These are phyloP conservation scores for Eospalax fontanierii DNA, from an alignment of 2,797 vertebrate species.

Conservation along the genomic window DNA sequence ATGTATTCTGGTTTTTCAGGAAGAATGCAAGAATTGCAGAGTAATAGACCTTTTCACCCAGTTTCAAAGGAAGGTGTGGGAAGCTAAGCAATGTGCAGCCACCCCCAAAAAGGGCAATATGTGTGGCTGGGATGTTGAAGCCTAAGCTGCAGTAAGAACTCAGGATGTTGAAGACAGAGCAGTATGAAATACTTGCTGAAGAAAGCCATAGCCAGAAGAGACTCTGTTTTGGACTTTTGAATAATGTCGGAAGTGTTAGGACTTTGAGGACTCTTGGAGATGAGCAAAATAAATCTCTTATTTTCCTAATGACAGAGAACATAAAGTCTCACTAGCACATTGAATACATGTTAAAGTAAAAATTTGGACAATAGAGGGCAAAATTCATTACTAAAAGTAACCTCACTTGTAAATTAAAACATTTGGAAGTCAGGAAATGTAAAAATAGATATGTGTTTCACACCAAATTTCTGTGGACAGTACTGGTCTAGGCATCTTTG, in stretches of 20 bases:
- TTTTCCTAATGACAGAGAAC: background rate
- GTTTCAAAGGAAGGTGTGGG: background rate
- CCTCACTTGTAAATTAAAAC: conserved; percentile 21
- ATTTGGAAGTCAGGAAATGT: background rate
- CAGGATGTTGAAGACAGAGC: background rate
- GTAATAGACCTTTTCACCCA: background rate
- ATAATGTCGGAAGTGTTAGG: background rate
- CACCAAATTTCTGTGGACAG: background rate
- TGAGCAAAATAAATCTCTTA: background rate
- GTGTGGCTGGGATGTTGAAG: background rate
- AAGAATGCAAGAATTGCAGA: background rate
- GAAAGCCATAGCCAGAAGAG: background rate
- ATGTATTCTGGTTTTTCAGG: too few relatives aligned
- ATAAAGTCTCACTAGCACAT: background rate
- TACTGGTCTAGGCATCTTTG: background rate
- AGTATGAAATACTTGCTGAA: background rate
- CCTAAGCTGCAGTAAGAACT: too few relatives aligned
- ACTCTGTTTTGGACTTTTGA: background rate
- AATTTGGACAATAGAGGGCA: background rate
- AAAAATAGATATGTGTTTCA: background rate
- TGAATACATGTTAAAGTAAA: conserved; percentile 30
- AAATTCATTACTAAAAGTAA: conserved; percentile 52
- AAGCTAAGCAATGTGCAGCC: background rate
- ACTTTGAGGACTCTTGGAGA: background rate
- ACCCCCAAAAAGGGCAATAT: background rate